Evolutionary conservation across 2,888 invertebrate genomes (phyloP).

Genomic region (Lithophane socia): DNA sequence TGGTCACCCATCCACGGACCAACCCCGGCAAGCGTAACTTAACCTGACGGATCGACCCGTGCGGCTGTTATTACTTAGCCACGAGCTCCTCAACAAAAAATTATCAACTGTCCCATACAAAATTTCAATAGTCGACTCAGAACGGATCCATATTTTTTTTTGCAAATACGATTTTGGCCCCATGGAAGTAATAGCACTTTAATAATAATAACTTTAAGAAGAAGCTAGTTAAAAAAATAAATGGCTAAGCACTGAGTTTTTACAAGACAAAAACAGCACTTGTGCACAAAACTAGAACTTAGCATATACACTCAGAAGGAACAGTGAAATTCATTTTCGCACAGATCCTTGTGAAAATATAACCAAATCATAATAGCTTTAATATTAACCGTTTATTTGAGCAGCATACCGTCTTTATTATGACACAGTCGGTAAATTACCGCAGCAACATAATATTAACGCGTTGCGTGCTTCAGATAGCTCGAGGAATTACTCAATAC

Average conservation of each 20-base stretch:
- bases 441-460: constrained; percentile 63
- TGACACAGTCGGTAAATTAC: constrained; percentile 63
- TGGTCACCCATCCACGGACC: too few relatives aligned
- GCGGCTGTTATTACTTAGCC: too few relatives aligned
- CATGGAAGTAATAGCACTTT: too few relatives aligned
- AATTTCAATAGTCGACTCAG: too few relatives aligned
- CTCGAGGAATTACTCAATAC: constrained; percentile 64
- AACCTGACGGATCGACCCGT: too few relatives aligned
- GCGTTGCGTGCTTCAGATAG: constrained; percentile 64
- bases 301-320: not conserved
- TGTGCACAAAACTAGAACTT: not conserved
- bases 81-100: too few relatives aligned
- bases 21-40: too few relatives aligned
- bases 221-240: too few relatives aligned
- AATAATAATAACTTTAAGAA: too few relatives aligned
- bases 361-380: constrained; percentile 21
- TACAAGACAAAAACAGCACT: not conserved
- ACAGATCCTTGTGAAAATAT: not conserved
- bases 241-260: not conserved
- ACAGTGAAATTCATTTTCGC: not conserved
- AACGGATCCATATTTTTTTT: too few relatives aligned
- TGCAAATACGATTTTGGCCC: too few relatives aligned
- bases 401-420: constrained; percentile 57
- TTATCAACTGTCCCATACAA: too few relatives aligned
- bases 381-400: constrained; percentile 33